Percentiles rank a stretch among this genome's conserved stretches.
Evolutionary conservation across 2,888 invertebrate genomes (phyloP).

Genomic region (Protophormia terraenovae): DNA sequence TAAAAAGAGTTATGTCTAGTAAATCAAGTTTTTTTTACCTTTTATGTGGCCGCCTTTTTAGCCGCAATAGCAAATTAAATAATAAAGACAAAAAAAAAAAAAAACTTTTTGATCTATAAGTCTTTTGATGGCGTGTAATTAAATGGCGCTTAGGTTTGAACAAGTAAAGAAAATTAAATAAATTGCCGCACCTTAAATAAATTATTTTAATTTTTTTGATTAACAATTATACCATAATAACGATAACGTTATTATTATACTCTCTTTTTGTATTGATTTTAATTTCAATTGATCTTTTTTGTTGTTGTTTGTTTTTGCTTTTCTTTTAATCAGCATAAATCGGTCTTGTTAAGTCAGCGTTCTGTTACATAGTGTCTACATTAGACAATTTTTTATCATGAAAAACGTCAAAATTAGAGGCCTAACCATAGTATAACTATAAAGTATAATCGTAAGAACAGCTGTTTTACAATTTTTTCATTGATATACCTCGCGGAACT

Average conservation of each 20-base stretch:
- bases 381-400: too few species aligned
- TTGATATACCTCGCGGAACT: too few species aligned
- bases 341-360: slow-evolving; percentile 26
- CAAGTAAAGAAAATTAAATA: slow-evolving; percentile 35
- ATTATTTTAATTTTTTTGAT: slow-evolving; percentile 59
- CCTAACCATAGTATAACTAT: too few species aligned
- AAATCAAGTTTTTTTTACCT: slow-evolving; percentile 58
- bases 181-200: slow-evolving; percentile 59
- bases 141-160: slow-evolving; percentile 59
- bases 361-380: too few species aligned
- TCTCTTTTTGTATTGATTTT: slow-evolving; percentile 10
- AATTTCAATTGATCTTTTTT: slow-evolving; percentile 38
- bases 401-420: too few species aligned
- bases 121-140: slow-evolving; percentile 46
- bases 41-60: slow-evolving; percentile 56
- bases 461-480: too few species aligned
- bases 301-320: too few species aligned
- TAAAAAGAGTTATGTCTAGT: slow-evolving; percentile 18
- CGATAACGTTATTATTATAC: slow-evolving; percentile 17
- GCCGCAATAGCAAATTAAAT: slow-evolving; percentile 37
- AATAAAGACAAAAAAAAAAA: background rate
- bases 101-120: slow-evolving; percentile 47
- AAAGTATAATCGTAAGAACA: too few species aligned
- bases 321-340: slow-evolving; percentile 1
- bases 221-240: slow-evolving; percentile 35